Evolutionary conservation across 53 echinoderm and acorn worm genomes (phyloP).

Genomic region (Holothuria leucospilota): DNA sequence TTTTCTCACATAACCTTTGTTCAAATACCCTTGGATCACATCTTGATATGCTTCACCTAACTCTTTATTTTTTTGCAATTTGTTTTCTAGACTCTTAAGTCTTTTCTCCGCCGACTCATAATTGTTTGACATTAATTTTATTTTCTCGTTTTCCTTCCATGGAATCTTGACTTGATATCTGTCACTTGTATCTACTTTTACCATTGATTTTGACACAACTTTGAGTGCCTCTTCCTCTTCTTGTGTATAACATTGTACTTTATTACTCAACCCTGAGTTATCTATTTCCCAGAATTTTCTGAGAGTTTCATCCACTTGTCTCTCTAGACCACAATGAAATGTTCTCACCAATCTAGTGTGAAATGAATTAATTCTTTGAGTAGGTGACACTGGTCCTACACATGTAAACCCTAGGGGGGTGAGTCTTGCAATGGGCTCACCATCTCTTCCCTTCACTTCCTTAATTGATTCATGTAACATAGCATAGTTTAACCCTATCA

Average conservation of each 20-base stretch:
- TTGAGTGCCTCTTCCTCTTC: conserved; percentile 38
- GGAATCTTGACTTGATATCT: conserved; percentile 41
- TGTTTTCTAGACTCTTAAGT: conserved; percentile 34
- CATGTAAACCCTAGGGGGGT: conserved; percentile 58
- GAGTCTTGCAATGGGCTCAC: conserved; percentile 48
- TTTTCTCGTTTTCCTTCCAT: conserved; percentile 46
- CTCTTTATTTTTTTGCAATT: conserved; percentile 11
- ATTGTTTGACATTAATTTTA: conserved; percentile 14
- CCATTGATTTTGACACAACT: conserved; percentile 36
- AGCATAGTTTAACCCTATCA: conserved; percentile 17
- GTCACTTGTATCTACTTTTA: neutral
- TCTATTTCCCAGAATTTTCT: conserved; percentile 43
- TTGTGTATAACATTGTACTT: neutral
- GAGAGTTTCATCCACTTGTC: conserved; percentile 3
- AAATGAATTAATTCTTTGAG: neutral
- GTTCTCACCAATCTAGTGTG: neutral
- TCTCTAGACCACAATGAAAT: conserved; percentile 9
- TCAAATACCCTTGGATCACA: conserved; percentile 20
- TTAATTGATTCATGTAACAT: conserved; percentile 13
- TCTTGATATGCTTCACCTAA: conserved; percentile 25
- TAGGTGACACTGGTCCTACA: conserved; percentile 33
- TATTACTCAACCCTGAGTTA: neutral
- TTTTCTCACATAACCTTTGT: conserved; percentile 46
- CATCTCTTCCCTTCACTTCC: conserved; percentile 16
- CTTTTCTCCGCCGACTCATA: conserved; percentile 30